A percentile compares a stretch with the other conserved stretches of the same genome.
Conservation (phyloP, 2,113 vertebrate species). For the Astur gentilis region DNA sequence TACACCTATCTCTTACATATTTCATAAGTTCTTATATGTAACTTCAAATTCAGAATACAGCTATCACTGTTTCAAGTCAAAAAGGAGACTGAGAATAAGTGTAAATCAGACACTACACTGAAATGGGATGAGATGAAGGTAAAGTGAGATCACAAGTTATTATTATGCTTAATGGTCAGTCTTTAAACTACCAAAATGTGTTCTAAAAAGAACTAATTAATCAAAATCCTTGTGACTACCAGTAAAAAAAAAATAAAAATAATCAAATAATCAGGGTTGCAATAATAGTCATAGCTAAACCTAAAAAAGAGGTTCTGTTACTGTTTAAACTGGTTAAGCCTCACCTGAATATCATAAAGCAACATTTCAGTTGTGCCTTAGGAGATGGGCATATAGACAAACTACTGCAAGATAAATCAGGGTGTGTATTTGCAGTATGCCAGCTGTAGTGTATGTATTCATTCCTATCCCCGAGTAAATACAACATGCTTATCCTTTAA, state of each 20-base stretch:
- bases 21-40: not conserved
- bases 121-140: not conserved
- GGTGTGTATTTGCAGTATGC: not conserved
- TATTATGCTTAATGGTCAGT: not conserved
- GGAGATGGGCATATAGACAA: not conserved
- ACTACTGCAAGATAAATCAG: not conserved
- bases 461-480: not conserved
- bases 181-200: not conserved
- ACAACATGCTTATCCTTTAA: not conserved
- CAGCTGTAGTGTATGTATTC: not conserved
- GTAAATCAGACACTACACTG: not conserved
- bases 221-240: not conserved
- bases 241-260: not conserved
- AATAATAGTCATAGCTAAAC: not conserved
- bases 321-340: not conserved
- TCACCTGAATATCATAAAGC: not conserved
- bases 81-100: not conserved
- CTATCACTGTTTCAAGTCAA: not conserved
- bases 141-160: not conserved
- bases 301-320: not conserved
- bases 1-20: not conserved
- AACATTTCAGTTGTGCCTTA: not conserved
- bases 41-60: not conserved
- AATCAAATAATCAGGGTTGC: not conserved
- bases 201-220: not conserved